Evolutionary conservation across 2,888 invertebrate genomes (phyloP), one percentile per base, ranked within the genome.

Genomic region (Incurvaria masculella): DNA sequence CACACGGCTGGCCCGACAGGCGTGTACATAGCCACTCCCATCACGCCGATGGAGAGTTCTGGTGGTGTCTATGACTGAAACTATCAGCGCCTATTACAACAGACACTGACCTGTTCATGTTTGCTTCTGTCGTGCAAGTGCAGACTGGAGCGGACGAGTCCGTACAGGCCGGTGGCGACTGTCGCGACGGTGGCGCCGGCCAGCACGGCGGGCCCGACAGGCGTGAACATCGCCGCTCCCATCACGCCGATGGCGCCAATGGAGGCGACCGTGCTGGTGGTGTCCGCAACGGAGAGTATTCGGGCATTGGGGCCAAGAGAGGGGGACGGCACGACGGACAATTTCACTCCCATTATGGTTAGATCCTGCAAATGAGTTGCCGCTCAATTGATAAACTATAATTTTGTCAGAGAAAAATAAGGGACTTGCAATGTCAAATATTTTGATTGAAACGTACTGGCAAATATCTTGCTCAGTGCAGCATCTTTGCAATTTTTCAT

Each of bases 1-100:
- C 4, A 81, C 11, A 81, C 69, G 0, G 67, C 74, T 0, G 81
- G 75, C 8, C 74, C 79, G 0, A 81, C 66, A 0, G 81, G 75
- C 1, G 80, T 78, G 53, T 81, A 72, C 0, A 69, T 69, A 0
- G 81, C 78, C 1, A 72, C 78, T 0, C 80, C 71, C 8, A 79
- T 59, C n/a, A 82, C 74, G 1, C 79, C 81, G 0, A 80, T 69
- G 2, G 81, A 52, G 59, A 0, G 75, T 75, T 44, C 63, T 76
- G 0, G 65, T 73, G 0, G 71, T 72, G 52, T 78, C 78, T 0
- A 62, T 73, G 0, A 73, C 65, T 52, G 72, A 71, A 0, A 78
- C 57, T 1, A 76, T 73, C 21, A 67, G 57, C 0, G 75, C 66
- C 42, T 67, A 27, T 27, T 10, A 10, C 14, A 39, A 39, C n/a